These are phyloP conservation scores for Melitaea athalia DNA, from an alignment of 2,888 invertebrate genomes.

Conservation along the genomic window DNA sequence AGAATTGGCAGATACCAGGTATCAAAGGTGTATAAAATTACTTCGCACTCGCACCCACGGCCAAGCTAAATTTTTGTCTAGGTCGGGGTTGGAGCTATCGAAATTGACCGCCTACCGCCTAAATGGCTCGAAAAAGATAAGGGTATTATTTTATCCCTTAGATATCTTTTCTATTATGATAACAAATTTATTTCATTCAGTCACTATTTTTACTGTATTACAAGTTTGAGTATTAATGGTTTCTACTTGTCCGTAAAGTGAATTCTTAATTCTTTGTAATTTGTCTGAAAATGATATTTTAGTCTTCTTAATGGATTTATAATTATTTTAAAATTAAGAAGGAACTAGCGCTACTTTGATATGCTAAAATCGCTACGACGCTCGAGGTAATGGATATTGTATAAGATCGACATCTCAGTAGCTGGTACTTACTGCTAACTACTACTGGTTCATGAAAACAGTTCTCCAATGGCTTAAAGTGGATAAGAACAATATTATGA, in stretches of 20 bases:
- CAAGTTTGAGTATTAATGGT: not conserved
- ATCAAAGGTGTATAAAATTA: too few relatives aligned
- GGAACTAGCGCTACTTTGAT: conserved; percentile 44
- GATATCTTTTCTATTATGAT: too few relatives aligned
- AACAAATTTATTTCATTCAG: too few relatives aligned
- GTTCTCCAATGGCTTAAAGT: conserved; percentile 47
- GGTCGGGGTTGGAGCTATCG: too few relatives aligned
- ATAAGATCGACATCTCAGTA: conserved; percentile 44
- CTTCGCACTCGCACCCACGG: too few relatives aligned
- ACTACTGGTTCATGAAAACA: conserved; percentile 54
- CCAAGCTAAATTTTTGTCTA: too few relatives aligned
- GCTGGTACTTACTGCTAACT: conserved; percentile 46
- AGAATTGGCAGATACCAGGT: too few relatives aligned
- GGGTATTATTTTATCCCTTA: too few relatives aligned
- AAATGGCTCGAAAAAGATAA: too few relatives aligned
- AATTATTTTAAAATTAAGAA: conserved; percentile 63
- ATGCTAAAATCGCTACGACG: conserved; percentile 60
- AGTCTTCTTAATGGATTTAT: conserved; percentile 53
- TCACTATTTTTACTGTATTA: too few relatives aligned
- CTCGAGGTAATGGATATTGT: conserved; percentile 60
- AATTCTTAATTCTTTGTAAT: conserved; percentile 17
- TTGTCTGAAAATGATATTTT: conserved; percentile 31
- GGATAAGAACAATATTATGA: conserved; percentile 36
- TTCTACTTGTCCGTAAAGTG: not conserved
- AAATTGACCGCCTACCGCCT: too few relatives aligned